Base-by-base conservation (phyloP, 2,113 vertebrate species). In the Symphodus melops region DNA sequence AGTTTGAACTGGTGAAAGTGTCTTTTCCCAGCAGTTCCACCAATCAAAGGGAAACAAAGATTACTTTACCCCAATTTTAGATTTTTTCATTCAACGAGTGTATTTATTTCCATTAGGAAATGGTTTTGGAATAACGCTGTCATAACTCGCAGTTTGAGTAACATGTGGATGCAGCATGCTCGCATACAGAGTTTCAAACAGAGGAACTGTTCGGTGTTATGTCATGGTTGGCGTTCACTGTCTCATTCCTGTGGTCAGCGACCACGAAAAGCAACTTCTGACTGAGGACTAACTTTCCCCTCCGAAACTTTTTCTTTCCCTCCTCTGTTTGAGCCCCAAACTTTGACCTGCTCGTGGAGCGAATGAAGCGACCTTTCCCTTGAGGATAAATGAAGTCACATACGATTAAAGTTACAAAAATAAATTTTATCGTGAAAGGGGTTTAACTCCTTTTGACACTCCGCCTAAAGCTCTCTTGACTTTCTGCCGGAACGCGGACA, bases 231-330 rank as follows among this genome's bases (percentile, higher is more conserved):
- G 82, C 83, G 51, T 82, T 71, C 48, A 13, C 42, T 20, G 63
- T 68, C 39, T 77, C 79, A 88, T 89, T 90, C 85, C 83, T 92
- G 91, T 66, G 85, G 89, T 81, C 54, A 5, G 16, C 82, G 60
- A 83, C 48, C 72, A 79, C 58, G 56, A 16, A 61, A 64, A 60
- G 65, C 58, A 72, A 70, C 75, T 72, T 71, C 25, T 86, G 36
- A 63, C 72, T 61, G 42, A 62, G 57, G 63, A 60, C 49, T 58
- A 63, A 66, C 70, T 87, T 68, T 56, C n/a, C 62, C 82, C 69
- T 74, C 41, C 59, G 49, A 72, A 56, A 11, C 55, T 48, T 42
- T 36, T 51, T n/a, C 69, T 63, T 16, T 70, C 41, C 37, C 19
- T n/a, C 68, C 46, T 33, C 17, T 12, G 33, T 53, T n/a, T 57